A percentile compares a stretch with the other conserved stretches of the same genome.
These are phyloP conservation scores for Sesamia nonagrioides DNA, from an alignment of 1,140 invertebrate species.

Conservation along the genomic window DNA sequence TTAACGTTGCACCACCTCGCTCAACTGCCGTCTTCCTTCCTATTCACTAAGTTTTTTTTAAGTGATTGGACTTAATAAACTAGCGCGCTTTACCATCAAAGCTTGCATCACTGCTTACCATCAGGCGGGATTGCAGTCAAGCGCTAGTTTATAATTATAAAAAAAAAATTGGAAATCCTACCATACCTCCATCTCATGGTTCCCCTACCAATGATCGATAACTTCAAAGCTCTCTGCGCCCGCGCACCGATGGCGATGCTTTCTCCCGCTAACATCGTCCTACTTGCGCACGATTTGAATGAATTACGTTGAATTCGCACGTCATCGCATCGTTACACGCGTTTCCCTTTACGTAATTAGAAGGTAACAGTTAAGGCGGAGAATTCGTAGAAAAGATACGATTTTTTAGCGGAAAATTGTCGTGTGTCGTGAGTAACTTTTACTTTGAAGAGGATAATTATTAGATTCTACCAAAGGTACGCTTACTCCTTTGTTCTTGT, in stretches of 20 bases:
- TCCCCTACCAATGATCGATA: conserved; percentile 34
- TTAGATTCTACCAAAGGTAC: no score
- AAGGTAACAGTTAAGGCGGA: not conserved
- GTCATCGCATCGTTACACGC: conserved; percentile 7
- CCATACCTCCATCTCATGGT: not conserved
- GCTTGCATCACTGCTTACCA: no score
- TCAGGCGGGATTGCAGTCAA: no score
- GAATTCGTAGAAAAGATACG: not conserved
- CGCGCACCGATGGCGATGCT: conserved; percentile 12
- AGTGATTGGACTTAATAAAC: no score
- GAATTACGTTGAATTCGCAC: conserved; percentile 34
- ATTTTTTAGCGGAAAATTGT: conserved; percentile 7
- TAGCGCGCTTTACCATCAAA: no score
- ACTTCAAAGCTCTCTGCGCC: conserved; percentile 37
- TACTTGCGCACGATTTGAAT: conserved; percentile 41
- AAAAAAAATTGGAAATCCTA: not conserved
- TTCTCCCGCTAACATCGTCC: conserved; percentile 43
- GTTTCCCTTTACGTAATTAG: conserved; percentile 5
- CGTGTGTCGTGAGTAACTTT: not conserved
- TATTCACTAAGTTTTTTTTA: no score
- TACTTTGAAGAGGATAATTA: not conserved
- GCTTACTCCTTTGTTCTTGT: no score
- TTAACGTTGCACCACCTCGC: no score
- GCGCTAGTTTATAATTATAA: no score
- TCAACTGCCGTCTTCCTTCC: no score